These are phyloP conservation scores for Operophtera brumata DNA, from an alignment of 2,888 invertebrate genomes.

Conservation along the genomic window DNA sequence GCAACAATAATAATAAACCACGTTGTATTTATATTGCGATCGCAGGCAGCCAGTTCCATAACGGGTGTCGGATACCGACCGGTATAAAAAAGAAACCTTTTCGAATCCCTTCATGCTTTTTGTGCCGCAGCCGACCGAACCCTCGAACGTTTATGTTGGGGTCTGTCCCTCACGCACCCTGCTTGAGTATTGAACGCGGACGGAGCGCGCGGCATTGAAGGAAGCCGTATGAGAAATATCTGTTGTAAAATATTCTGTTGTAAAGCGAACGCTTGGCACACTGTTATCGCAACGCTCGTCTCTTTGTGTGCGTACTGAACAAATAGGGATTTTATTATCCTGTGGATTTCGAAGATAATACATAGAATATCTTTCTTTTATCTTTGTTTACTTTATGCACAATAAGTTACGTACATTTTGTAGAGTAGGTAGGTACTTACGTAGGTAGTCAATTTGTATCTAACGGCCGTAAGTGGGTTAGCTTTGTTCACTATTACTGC, in stretches of 20 bases:
- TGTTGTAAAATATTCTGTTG: conserved; percentile 33
- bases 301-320: conserved; percentile 36
- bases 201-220: conserved; percentile 35
- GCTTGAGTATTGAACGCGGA: conserved; percentile 32
- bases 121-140: conserved; percentile 43
- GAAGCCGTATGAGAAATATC: conserved; percentile 45
- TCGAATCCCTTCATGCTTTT: conserved; percentile 65
- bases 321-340: conserved; percentile 44
- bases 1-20: background rate
- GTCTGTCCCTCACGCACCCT: conserved; percentile 48
- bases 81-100: conserved; percentile 63
- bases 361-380: too few relatives aligned
- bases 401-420: too few relatives aligned
- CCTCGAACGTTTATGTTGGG: conserved; percentile 50
- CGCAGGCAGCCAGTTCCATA: conserved; percentile 23
- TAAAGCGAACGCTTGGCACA: conserved; percentile 26
- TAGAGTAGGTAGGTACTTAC: too few relatives aligned
- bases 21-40: conserved; percentile 14
- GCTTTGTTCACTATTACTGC: too few relatives aligned
- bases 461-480: too few relatives aligned
- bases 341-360: conserved; percentile 34
- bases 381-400: too few relatives aligned
- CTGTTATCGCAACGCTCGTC: conserved; percentile 37
- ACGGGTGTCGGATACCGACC: conserved; percentile 17
- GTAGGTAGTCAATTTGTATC: too few relatives aligned